These are phyloP conservation scores for Parnassius orleans DNA, from an alignment of 2,888 invertebrate genomes.

Conservation along the genomic window DNA sequence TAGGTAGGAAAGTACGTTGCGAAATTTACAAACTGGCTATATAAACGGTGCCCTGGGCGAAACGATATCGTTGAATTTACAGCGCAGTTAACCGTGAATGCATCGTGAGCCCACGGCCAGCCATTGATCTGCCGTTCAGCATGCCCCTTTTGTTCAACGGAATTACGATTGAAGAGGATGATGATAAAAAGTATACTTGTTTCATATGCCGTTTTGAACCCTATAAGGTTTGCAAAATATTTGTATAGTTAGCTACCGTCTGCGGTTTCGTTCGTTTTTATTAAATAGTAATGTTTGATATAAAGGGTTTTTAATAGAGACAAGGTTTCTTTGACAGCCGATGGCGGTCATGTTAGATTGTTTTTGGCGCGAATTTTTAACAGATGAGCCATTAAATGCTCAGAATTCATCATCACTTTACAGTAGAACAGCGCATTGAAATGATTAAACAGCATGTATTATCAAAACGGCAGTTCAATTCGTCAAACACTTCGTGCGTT, in stretches of 20 bases:
- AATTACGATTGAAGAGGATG: conserved; percentile 44
- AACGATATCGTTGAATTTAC: conserved; percentile 66
- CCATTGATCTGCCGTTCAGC: conserved; percentile 52
- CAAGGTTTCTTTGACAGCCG: too few relatives aligned
- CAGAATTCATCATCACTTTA: neutral
- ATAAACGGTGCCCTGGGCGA: conserved; percentile 39
- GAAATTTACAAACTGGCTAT: conserved; percentile 27
- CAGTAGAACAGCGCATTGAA: neutral
- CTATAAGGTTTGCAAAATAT: neutral
- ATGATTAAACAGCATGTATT: neutral
- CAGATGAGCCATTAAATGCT: neutral
- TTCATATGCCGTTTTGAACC: neutral
- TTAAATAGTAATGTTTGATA: too few relatives aligned
- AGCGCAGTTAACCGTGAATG: conserved; percentile 66
- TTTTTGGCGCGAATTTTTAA: too few relatives aligned
- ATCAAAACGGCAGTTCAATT: neutral
- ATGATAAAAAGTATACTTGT: conserved; percentile 28
- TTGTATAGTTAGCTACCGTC: neutral
- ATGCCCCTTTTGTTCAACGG: conserved; percentile 43
- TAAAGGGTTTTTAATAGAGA: neutral
- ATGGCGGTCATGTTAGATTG: too few relatives aligned
- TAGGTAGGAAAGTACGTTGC: conserved; percentile 17
- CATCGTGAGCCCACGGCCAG: conserved; percentile 48
- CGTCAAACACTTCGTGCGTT: neutral
- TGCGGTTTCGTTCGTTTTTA: too few relatives aligned